Evolutionary conservation across 2,113 vertebrate genomes (phyloP).

Genomic region (Polypterus bichir): DNA sequence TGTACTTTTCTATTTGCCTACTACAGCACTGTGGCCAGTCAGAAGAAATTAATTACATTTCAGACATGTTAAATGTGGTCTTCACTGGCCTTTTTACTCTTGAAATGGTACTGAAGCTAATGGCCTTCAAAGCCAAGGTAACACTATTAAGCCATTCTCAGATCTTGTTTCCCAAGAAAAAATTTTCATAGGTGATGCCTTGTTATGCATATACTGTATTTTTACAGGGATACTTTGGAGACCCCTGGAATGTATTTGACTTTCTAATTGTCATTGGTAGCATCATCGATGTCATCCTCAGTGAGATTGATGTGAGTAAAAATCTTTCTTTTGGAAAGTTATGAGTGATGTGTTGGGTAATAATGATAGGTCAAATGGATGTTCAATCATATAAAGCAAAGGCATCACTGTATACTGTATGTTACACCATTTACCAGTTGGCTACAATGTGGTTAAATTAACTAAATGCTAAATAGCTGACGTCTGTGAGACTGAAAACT

Average conservation of each 20-base stretch:
- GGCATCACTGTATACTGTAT: too few species aligned
- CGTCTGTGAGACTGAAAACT: too few species aligned
- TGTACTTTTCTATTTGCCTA: neutral
- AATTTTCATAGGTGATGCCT: too few species aligned
- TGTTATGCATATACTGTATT: neutral
- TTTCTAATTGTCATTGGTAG: constrained; percentile 93
- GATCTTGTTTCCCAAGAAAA: too few species aligned
- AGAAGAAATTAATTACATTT: constrained; percentile 74
- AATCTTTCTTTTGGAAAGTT: fast-evolving
- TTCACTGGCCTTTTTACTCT: constrained; percentile 90
- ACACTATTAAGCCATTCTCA: constrained; percentile 12
- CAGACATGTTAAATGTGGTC: constrained; percentile 80
- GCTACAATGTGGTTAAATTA: too few species aligned
- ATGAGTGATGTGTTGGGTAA: too few species aligned
- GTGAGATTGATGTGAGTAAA: constrained; percentile 83
- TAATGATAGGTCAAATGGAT: too few species aligned
- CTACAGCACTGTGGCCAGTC: constrained; percentile 89
- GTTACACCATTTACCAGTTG: too few species aligned
- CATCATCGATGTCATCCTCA: constrained; percentile 91
- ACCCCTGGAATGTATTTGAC: constrained; percentile 98
- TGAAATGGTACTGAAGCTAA: constrained; percentile 91
- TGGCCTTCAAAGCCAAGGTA: constrained; percentile 91
- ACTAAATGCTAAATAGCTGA: too few species aligned
- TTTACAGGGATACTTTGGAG: constrained; percentile 87
- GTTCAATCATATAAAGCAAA: too few species aligned